Evolutionary conservation across 1,140 invertebrate species (phyloP), one percentile per base, ranked within the genome.

Genomic region (Anoplolepis gracilipes): DNA sequence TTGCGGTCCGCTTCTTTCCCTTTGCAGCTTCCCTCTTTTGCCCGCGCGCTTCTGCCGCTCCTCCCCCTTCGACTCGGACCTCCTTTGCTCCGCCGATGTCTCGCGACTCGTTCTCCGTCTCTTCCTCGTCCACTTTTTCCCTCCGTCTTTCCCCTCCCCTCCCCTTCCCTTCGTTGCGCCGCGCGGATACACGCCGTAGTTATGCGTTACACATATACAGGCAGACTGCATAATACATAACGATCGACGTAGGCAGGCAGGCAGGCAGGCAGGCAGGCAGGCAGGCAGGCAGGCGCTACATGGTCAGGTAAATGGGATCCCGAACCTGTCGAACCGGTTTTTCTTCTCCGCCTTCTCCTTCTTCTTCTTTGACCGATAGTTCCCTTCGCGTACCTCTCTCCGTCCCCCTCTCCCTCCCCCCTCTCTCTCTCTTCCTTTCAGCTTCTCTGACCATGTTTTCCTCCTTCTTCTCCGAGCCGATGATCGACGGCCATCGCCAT

Each of bases 321-420:
- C 85, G 87, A 93, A 95, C 94, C 92, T 93, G 94, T 92, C 93
- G 86, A 92, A 94, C 94, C 93, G 94, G 94, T 95, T 95, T 92
- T 87, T 72, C 88, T 86, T 69, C 78, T 79, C 72, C 49, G 46
- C 42, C 85, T 69, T n/a, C 59, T 75, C 30, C 28, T 81, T 62
- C 39, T 39, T 75, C 42, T 73, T 62, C 39, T 62, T 75, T 33
- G 64, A 59, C 33, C 84, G 49, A 39, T 61, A 64, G 55, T 81
- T 81, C 55, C 39, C 85, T 89, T 55, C 75, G 19, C 46, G 36
- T 46, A 61, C 46, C n/a, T n/a, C n/a, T n/a, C n/a, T n/a, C n/a
- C n/a, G n/a, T n/a, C 25, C 22, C 16, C 46, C n/a, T 28, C 62
- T 46, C 25, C 36, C 49, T 28, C 10, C 25, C 22, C 16, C 46